Evolutionary conservation across 2,888 invertebrate species (phyloP).

Genomic region (Polyommatus iphigenia): DNA sequence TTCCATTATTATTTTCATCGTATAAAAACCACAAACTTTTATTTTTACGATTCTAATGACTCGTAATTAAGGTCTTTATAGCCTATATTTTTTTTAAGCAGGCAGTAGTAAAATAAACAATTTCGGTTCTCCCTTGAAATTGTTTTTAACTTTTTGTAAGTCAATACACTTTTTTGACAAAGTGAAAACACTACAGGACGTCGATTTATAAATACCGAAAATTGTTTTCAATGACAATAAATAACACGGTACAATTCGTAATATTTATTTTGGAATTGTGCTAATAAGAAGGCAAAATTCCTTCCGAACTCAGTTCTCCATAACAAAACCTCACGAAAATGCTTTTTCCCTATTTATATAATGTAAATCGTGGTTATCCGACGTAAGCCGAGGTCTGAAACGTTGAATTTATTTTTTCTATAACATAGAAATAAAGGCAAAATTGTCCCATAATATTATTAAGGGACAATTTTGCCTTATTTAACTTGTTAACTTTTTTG

Average conservation of each 20-base stretch:
- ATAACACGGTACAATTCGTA: not conserved
- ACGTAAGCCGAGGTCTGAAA: conserved; percentile 5
- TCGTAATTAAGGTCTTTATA: no score
- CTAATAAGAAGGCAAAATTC: not conserved
- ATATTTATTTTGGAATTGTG: not conserved
- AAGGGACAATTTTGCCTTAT: not conserved
- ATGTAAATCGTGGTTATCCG: conserved; percentile 26
- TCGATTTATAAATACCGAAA: not conserved
- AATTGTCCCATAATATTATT: no score
- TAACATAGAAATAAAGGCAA: no score
- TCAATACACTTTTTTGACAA: not conserved
- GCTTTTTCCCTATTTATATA: conserved; percentile 13
- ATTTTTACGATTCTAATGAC: no score
- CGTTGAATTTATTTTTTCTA: conserved; percentile 18
- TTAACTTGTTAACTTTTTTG: not conserved
- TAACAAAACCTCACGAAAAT: not conserved
- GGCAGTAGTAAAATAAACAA: no score
- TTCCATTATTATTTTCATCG: no score
- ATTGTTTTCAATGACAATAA: not conserved
- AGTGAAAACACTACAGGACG: not conserved
- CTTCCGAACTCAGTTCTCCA: not conserved
- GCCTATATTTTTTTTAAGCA: no score
- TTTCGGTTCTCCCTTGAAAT: no score
- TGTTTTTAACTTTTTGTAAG: no score
- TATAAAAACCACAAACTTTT: no score